Base-by-base conservation (phyloP, 2,797 vertebrate species). In the Danio jaintianensis region DNA sequence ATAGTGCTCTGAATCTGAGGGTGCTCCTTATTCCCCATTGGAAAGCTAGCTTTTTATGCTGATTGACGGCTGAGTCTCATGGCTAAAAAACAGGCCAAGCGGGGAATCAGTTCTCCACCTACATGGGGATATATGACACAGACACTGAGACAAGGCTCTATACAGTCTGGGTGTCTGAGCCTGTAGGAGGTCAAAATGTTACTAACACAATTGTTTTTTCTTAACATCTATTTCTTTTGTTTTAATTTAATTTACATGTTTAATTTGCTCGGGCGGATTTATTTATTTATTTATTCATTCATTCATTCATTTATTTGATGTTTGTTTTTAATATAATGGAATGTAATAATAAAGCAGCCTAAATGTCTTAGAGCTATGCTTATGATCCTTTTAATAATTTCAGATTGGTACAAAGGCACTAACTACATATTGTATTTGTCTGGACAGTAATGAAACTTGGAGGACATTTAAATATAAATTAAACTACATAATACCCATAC, bases 31-130 rank as follows among this genome's bases (percentile, higher is more conserved):
- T 86, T 83, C 83, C 72, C 83, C 63, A 64, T 73, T 84, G 76
- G 82, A 87, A 81, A 85, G 79, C 72, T 87, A 85, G 79, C 72
- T 87, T 83, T 84, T 83, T 69, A 81, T 68, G 79, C 50, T 88
- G 89, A 90, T 78, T 79, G 82, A 88, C 80, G 69, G 79, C 74
- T 84, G 76, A 63, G 76, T 85, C 85, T 48, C 70, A 38, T 64
- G 15, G 71, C 58, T 76, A 45, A 75, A 75, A 47, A 38, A 52
- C 63, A 43, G 61, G 52, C 40, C 64, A 63, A 45, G 64, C n/a
- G 40, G 6, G 67, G 83, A 72, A 69, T 61, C 53, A 58, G 36
- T 66, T 75, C 70, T 53, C 72, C 48, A 64, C 75, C 67, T 71
- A 82, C 75, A 50, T 78, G 73, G 62, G 38, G 48, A 81, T 80